phyloP scores from a whole-genome alignment of 2,113 vertebrate genomes.

The Diadophis punctatus region DNA sequence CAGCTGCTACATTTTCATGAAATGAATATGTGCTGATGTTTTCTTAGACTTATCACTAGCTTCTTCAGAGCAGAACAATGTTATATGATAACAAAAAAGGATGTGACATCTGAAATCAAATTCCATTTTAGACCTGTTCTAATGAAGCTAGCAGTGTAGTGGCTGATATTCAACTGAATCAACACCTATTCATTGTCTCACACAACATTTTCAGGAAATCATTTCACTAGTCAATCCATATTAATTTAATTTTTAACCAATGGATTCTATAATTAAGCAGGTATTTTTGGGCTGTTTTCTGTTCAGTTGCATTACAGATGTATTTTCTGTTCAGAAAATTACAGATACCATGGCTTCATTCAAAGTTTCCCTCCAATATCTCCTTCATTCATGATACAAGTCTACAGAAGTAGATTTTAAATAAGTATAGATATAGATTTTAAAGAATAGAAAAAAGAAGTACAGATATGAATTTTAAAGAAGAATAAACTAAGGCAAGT shows the following conservation, averaged over 20 bases:
- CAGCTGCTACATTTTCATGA: not conserved
- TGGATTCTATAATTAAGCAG: not conserved
- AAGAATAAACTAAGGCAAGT: not conserved
- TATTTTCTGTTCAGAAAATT: constrained; percentile 15
- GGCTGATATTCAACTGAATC: not conserved
- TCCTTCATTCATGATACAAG: not conserved
- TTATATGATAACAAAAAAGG: constrained; percentile 39
- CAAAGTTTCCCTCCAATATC: not conserved
- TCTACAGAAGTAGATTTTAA: not conserved
- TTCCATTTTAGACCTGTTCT: not conserved
- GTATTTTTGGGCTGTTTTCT: constrained; percentile 41
- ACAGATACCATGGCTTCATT: constrained; percentile 6
- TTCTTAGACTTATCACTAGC: not conserved
- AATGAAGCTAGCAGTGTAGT: not conserved
- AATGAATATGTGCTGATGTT: not conserved
- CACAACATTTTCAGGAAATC: not conserved
- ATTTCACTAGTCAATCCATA: not conserved
- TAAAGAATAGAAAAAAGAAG: not conserved
- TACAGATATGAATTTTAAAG: not conserved
- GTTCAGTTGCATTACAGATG: constrained; percentile 37
- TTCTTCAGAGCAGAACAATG: not conserved
- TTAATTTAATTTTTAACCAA: not conserved
- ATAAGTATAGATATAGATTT: not conserved
- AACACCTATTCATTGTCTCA: not conserved
- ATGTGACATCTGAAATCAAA: not conserved